Evolutionary conservation across 2,888 invertebrate species (phyloP).

Genomic region (Lasioglossum morio): DNA sequence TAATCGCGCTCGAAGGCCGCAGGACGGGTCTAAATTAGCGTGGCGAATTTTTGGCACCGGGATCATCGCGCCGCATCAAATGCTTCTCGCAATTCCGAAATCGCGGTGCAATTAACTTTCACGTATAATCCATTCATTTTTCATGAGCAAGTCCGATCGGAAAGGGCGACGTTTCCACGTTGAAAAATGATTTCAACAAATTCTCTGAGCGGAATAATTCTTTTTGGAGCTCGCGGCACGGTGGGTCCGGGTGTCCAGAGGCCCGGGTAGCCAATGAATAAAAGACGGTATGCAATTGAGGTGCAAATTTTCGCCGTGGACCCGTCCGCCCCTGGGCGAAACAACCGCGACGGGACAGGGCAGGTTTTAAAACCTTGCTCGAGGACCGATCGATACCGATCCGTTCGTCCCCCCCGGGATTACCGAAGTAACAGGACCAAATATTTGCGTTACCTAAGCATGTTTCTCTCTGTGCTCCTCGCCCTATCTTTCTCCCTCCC

Average conservation of each 20-base stretch:
- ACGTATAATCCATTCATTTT: neutral
- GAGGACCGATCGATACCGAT: conserved; percentile 28
- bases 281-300: conserved; percentile 73
- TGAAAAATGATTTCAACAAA: neutral
- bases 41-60: neutral
- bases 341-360: conserved; percentile 29
- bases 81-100: neutral
- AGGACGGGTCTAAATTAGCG: neutral
- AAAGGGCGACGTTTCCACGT: neutral
- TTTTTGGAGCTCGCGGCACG: neutral
- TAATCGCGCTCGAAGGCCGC: conserved; percentile 32
- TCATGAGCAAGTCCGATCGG: neutral
- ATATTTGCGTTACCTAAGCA: conserved; percentile 53
- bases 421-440: conserved; percentile 48
- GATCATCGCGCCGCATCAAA: neutral
- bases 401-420: conserved; percentile 32
- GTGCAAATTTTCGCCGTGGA: conserved; percentile 70
- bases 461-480: conserved; percentile 45
- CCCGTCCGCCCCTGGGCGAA: conserved; percentile 26
- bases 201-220: neutral
- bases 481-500: neutral
- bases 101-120: neutral
- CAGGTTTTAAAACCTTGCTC: conserved; percentile 10
- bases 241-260: conserved; percentile 26
- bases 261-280: conserved; percentile 65